Conservation (phyloP, 2,888 invertebrate species). For the Eilema depressum region DNA sequence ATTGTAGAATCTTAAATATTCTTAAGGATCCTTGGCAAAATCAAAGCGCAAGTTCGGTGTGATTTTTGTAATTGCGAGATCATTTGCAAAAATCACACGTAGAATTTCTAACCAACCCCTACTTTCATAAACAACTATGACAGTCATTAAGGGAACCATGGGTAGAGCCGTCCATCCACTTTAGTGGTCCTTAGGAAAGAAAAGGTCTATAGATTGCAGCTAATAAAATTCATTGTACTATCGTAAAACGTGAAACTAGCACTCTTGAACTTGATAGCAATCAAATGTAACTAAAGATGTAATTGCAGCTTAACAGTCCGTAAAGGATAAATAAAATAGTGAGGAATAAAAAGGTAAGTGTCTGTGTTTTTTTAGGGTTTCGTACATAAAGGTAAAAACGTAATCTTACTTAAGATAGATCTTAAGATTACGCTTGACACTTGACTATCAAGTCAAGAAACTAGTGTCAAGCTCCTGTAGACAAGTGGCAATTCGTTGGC, state of each 20-base stretch:
- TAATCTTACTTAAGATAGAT: too few species aligned
- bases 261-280: slow-evolving; percentile 59
- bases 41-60: neutral
- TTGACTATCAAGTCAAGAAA: too few species aligned
- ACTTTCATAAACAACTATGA: neutral
- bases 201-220: slow-evolving; percentile 18
- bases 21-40: neutral
- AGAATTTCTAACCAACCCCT: neutral
- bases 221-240: slow-evolving; percentile 53
- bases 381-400: too few species aligned
- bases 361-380: too few species aligned
- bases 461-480: too few species aligned
- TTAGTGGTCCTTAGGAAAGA: neutral
- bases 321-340: slow-evolving; percentile 36
- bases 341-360: too few species aligned
- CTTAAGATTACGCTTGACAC: too few species aligned
- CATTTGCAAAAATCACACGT: neutral
- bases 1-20: neutral
- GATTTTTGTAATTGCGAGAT: neutral
- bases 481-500: too few species aligned
- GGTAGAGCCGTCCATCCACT: neutral
- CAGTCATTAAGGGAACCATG: neutral
- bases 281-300: slow-evolving; percentile 51
- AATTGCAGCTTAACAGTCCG: slow-evolving; percentile 56
- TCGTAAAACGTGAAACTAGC: slow-evolving; percentile 53